A percentile compares a stretch with the other conserved stretches of the same genome.
Conservation (phyloP, 2,888 invertebrate species). For the Stratiomys singularior region DNA sequence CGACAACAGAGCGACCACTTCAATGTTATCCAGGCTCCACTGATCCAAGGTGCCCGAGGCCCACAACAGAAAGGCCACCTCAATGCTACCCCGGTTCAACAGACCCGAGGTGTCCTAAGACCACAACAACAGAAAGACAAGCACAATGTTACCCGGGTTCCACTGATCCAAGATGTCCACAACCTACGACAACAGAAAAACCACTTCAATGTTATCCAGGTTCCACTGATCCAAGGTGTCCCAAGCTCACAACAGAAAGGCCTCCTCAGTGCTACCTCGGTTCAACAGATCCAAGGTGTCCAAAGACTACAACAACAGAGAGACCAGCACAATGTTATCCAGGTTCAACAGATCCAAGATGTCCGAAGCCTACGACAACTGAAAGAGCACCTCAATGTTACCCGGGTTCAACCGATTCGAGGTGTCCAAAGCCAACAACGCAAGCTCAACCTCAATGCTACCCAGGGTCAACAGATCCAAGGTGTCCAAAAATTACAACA, state of each 20-base stretch:
- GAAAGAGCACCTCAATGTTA: slow-evolving; percentile 20
- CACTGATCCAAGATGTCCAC: slow-evolving; percentile 57
- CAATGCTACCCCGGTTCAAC: slow-evolving; percentile 57
- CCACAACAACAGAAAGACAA: slow-evolving; percentile 55
- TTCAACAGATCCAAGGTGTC: slow-evolving; percentile 57
- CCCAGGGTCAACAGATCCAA: slow-evolving; percentile 59
- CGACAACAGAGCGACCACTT: slow-evolving; percentile 59
- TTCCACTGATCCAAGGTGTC: slow-evolving; percentile 60
- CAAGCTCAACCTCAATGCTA: slow-evolving; percentile 53
- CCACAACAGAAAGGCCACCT: slow-evolving; percentile 55
- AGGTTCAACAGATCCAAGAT: slow-evolving; percentile 55
- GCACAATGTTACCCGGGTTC: slow-evolving; percentile 56
- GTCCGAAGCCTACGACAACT: slow-evolving; percentile 50
- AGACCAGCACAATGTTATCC: slow-evolving; percentile 53
- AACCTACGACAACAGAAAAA: slow-evolving; percentile 54
- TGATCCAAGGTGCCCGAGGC: slow-evolving; percentile 59
- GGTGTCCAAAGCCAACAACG: slow-evolving; percentile 62
- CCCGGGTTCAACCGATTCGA: slow-evolving; percentile 57
- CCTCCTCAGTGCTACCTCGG: slow-evolving; percentile 57
- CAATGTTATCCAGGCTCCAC: slow-evolving; percentile 58
- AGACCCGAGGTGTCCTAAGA: slow-evolving; percentile 60
- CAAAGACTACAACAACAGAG: slow-evolving; percentile 55
- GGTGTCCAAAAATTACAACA: slow-evolving; percentile 58
- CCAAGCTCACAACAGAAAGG: slow-evolving; percentile 50
- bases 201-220: slow-evolving; percentile 60